A percentile compares a stretch with the other conserved stretches of the same genome.
Evolutionary conservation across 2,888 invertebrate genomes (phyloP).

Genomic region (Heliconius ismenius): DNA sequence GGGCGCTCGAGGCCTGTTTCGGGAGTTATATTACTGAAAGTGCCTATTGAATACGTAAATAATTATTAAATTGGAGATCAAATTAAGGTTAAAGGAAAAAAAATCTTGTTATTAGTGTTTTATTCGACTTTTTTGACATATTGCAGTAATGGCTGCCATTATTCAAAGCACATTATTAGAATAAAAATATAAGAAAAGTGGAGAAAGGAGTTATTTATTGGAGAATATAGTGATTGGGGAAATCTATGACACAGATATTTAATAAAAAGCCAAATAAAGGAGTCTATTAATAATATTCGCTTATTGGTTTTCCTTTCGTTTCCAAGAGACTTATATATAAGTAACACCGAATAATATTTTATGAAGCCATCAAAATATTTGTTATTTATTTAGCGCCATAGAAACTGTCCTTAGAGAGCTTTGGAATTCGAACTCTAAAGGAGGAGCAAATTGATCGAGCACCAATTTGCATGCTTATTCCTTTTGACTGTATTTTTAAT

Average conservation of each 20-base stretch:
- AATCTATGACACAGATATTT: not conserved
- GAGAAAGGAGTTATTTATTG: not conserved
- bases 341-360: slow-evolving; percentile 48
- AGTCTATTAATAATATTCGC: slow-evolving; percentile 48
- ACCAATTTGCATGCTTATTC: slow-evolving; percentile 35
- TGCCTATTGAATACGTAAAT: slow-evolving; percentile 24
- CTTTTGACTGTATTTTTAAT: slow-evolving; percentile 27
- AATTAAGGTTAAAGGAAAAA: not conserved
- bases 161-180: not conserved
- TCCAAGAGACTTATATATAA: slow-evolving; percentile 41
- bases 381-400: slow-evolving; percentile 49
- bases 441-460: slow-evolving; percentile 39
- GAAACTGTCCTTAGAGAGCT: slow-evolving; percentile 37
- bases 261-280: slow-evolving; percentile 38
- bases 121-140: no score
- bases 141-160: no score
- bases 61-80: not conserved
- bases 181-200: not conserved
- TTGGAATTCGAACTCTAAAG: slow-evolving; percentile 34
- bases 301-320: slow-evolving; percentile 45
- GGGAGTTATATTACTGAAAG: slow-evolving; percentile 39
- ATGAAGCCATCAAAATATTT: slow-evolving; percentile 50
- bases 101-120: no score
- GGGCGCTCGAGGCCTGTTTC: slow-evolving; percentile 37
- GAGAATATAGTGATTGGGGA: no score